Conservation (phyloP, 2,113 vertebrate genomes). For the Miniopterus natalensis region DNA sequence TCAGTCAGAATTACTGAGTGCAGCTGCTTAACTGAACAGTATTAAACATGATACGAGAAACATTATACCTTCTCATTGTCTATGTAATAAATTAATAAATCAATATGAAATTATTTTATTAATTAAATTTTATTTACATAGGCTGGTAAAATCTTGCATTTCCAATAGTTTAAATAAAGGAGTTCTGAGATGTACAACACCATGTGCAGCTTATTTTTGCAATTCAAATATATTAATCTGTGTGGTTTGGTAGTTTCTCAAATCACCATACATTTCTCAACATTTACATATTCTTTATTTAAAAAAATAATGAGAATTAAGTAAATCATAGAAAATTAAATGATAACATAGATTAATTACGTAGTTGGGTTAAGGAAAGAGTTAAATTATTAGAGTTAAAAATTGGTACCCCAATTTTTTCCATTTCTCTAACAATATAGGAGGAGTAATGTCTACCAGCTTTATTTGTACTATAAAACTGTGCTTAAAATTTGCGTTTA, state of each 20-base stretch:
- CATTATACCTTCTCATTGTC: not conserved
- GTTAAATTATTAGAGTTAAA: not conserved
- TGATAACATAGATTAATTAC: not conserved
- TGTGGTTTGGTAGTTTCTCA: not conserved
- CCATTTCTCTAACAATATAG: not conserved
- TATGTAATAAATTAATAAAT: not conserved
- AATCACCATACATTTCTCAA: not conserved
- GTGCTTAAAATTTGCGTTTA: not conserved
- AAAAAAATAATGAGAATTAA: slow-evolving; percentile 12
- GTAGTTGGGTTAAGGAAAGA: not conserved
- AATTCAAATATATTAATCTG: slow-evolving; percentile 23
- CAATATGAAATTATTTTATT: not conserved
- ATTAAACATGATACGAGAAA: not conserved
- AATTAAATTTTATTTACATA: not conserved
- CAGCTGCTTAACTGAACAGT: not conserved
- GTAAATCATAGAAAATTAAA: not conserved
- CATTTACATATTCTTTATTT: not conserved
- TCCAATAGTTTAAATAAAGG: not conserved
- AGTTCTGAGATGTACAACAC: not conserved
- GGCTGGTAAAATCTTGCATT: not conserved
- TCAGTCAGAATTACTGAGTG: not conserved
- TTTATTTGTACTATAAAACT: not conserved
- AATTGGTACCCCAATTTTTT: not conserved
- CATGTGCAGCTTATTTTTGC: not conserved
- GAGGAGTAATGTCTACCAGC: not conserved